Evolutionary conservation across 2,888 invertebrate genomes (phyloP).

Genomic region (Ormyrus labotus): DNA sequence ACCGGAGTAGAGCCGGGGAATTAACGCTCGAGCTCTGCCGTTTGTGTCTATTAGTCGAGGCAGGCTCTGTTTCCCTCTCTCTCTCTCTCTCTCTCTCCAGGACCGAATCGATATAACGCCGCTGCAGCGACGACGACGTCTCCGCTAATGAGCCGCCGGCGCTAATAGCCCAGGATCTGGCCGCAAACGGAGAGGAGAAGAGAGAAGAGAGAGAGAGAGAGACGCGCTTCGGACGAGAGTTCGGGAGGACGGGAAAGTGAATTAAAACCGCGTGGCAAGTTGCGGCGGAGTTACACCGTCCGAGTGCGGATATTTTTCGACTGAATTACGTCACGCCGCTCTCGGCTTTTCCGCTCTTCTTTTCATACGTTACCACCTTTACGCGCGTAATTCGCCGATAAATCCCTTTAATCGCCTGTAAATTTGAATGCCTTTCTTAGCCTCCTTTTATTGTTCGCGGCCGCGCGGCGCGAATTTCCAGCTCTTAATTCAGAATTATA

Average conservation of each 20-base stretch:
- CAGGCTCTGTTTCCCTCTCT: no score
- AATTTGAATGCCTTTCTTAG: no score
- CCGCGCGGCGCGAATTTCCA: no score
- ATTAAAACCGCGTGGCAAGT: constrained; percentile 28
- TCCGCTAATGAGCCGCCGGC: constrained; percentile 41
- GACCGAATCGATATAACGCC: constrained; percentile 10
- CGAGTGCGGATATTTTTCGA: constrained; percentile 13
- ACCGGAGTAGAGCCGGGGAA: constrained; percentile 5
- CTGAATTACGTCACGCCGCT: constrained; percentile 4
- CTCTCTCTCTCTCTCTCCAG: no score
- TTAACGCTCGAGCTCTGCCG: background rate
- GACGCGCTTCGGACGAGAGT: no score
- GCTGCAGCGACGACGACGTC: background rate
- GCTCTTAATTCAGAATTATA: no score
- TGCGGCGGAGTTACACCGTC: background rate
- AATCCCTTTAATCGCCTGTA: no score
- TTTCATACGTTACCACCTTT: background rate
- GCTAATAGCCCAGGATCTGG: constrained; percentile 39
- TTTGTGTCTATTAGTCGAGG: constrained; percentile 1
- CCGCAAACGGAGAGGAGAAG: constrained; percentile 31
- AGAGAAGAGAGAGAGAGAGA: background rate
- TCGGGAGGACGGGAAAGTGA: constrained; percentile 12
- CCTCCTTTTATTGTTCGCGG: no score
- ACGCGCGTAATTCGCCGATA: no score
- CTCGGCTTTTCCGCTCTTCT: background rate